phyloP scores from a whole-genome alignment of 1,140 invertebrate genomes.

The Hylaeus anthracinus region DNA sequence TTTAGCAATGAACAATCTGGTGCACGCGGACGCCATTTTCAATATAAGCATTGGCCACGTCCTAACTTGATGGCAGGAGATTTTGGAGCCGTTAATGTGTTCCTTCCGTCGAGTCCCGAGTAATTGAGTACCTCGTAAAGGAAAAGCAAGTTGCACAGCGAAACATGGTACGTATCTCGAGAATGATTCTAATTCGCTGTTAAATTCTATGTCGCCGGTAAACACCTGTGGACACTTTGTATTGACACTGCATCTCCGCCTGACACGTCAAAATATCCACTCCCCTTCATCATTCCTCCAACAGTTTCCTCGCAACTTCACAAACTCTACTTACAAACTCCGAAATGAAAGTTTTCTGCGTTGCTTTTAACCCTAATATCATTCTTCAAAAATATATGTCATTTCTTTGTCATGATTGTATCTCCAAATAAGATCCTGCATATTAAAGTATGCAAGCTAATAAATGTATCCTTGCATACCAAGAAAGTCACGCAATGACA shows the following conservation, averaged over 20 bases:
- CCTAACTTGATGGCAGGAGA: slow-evolving; percentile 69
- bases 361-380: background rate
- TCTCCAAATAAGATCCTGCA: background rate
- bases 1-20: background rate
- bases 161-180: slow-evolving; percentile 65
- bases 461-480: too few relatives aligned
- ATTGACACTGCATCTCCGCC: slow-evolving; percentile 4
- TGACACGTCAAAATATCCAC: slow-evolving; percentile 53
- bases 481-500: background rate
- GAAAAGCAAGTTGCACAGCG: slow-evolving; percentile 21
- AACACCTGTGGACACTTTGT: slow-evolving; percentile 26
- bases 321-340: too few relatives aligned
- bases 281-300: background rate
- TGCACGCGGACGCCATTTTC: slow-evolving; percentile 58
- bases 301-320: background rate
- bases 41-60: slow-evolving; percentile 66
- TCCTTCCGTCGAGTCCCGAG: slow-evolving; percentile 30
- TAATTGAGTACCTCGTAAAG: slow-evolving; percentile 36
- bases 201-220: background rate
- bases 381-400: background rate
- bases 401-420: background rate
- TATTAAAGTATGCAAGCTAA: too few relatives aligned
- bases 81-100: slow-evolving; percentile 51
- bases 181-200: background rate
- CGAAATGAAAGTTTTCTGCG: background rate